Conservation (phyloP, 2,113 vertebrate species). For the Genyomyrus donnyi region DNA sequence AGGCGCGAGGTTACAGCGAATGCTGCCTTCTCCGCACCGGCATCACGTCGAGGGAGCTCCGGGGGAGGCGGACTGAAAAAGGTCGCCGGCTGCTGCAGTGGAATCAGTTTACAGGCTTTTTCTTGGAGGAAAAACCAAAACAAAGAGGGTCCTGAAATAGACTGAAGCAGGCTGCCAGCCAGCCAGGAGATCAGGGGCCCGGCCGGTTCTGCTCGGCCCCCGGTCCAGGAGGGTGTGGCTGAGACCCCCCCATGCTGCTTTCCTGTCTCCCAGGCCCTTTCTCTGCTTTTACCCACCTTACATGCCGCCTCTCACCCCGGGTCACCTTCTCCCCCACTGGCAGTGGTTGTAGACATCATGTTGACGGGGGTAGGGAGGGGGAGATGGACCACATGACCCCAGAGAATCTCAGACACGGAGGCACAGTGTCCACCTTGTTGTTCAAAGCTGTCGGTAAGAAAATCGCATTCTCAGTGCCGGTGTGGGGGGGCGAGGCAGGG, state of each 20-base stretch:
- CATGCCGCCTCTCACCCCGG: neutral
- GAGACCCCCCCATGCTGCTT: neutral
- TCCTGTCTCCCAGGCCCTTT: neutral
- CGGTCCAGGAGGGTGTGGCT: neutral
- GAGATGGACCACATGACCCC: neutral
- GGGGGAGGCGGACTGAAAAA: neutral
- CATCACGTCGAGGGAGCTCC: neutral
- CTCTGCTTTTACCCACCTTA: neutral
- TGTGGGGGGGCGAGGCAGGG: neutral
- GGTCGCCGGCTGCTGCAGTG: neutral
- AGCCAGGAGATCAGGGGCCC: neutral
- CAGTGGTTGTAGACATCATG: neutral
- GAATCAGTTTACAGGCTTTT: neutral
- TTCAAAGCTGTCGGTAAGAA: neutral
- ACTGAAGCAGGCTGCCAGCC: neutral
- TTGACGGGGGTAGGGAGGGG: neutral
- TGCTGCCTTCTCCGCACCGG: neutral
- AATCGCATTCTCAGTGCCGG: neutral
- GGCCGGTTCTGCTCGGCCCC: neutral
- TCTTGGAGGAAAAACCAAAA: neutral
- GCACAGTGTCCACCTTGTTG: neutral
- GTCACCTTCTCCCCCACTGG: neutral
- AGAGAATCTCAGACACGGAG: neutral
- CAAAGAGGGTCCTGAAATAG: neutral
- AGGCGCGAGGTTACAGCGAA: neutral